Conservation (phyloP, 2,113 vertebrate species). For the Phainopepla nitens region DNA sequence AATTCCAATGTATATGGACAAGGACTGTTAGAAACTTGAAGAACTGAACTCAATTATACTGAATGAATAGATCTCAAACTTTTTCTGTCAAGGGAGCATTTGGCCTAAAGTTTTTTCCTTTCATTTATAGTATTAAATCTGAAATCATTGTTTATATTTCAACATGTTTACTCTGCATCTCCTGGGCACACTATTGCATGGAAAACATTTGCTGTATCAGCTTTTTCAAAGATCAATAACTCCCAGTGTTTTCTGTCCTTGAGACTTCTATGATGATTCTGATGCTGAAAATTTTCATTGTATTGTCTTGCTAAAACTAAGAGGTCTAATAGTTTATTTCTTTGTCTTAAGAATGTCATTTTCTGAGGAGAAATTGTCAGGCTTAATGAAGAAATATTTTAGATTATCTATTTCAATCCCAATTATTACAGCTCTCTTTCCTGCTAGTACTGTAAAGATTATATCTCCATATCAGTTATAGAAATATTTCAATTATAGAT, state of each 20-base stretch:
- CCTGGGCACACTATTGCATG: neutral
- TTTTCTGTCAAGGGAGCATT: neutral
- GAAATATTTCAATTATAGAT: neutral
- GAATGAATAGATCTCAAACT: neutral
- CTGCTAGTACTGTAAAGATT: neutral
- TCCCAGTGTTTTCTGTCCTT: neutral
- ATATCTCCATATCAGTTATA: neutral
- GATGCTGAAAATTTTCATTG: neutral
- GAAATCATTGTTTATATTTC: neutral
- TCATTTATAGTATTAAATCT: neutral
- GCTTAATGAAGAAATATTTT: neutral
- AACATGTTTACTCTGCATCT: neutral
- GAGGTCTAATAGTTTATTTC: neutral
- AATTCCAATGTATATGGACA: neutral
- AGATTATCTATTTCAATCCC: neutral
- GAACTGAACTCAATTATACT: neutral
- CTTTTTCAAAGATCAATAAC: conserved; percentile 32
- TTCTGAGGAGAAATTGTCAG: neutral
- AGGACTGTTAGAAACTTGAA: neutral
- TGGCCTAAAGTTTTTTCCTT: neutral
- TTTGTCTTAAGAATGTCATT: neutral
- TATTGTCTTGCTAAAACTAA: neutral
- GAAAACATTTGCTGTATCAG: conserved; percentile 22
- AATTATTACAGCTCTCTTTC: neutral
- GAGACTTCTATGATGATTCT: neutral